Evolutionary conservation across 2,113 vertebrate genomes (phyloP), one percentile per base, ranked within the genome.

Genomic region (Hoplias malabaricus): DNA sequence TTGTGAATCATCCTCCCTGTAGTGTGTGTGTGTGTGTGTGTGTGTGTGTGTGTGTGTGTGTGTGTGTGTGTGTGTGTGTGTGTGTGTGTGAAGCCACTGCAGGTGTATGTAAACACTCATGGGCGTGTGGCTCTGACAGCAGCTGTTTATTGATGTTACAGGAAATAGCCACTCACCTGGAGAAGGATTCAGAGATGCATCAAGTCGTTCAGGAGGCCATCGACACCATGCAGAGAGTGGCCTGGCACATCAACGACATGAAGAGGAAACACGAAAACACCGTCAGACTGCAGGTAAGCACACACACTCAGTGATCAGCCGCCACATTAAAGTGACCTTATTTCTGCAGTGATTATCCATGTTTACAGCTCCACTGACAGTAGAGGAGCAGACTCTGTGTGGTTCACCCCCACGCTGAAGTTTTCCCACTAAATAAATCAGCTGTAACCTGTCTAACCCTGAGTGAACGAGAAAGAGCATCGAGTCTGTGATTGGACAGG

Each of bases 221-320:
- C 34, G 96, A 98, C 85, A 99, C 97, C 4, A 99, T 99, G 98
- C 97, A 98, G 92, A 93, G 96, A 29, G 97, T 99, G 34, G 98
- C 98, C 21, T 98, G 96, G 96, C 96, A 99, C 89, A 99, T 99
- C 91, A 99, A 99, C 43, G 96, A 99, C 88, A 99, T 99, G 97
- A 99, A 99, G 89, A 94, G 98, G 88, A 99, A 97, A 34, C 98
- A 99, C 0, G 97, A 99, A 82, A 96, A 99, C 0, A 95, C 96
- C 0, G 91, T 98, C 19, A 91, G 97, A 77, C 80, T 98, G 48
- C 98, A 99, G 93, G 98, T 98, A 89, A 81, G 57, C 48, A 63
- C 50, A 61, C 25, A 21, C 40, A 48, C 34, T 38, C 11, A 61
- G 16, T n/a, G 21, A n/a, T n/a, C n/a, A n/a, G n/a, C n/a, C n/a